These are phyloP conservation scores for Hippocampus barbouri DNA, from an alignment of 2,113 vertebrate genomes.

Conservation along the genomic window DNA sequence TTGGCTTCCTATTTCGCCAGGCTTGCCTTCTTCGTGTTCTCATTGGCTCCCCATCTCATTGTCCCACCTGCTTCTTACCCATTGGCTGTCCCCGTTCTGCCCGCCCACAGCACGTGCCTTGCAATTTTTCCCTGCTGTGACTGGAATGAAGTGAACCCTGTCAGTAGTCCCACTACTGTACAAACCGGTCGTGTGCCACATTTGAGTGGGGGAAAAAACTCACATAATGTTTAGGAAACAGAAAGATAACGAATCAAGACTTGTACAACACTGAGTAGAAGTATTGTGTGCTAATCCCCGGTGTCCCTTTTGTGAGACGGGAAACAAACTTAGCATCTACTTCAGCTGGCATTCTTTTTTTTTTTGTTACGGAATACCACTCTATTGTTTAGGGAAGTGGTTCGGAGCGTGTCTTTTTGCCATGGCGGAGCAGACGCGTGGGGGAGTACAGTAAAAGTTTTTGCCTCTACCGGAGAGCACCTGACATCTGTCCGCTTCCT, in stretches of 20 bases:
- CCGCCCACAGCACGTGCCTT: conserved; percentile 50
- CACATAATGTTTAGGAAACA: not conserved
- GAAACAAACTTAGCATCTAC: not conserved
- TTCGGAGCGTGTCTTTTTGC: not conserved
- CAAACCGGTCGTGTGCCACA: not conserved
- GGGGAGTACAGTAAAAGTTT: conserved; percentile 31
- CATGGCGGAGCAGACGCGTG: conserved; percentile 26
- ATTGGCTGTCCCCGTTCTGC: conserved; percentile 31
- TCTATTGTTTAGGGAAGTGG: not conserved
- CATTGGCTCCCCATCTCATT: conserved; percentile 29
- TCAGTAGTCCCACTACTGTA: conserved; percentile 29
- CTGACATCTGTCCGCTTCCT: not conserved
- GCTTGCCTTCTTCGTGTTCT: not conserved
- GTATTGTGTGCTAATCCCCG: not conserved
- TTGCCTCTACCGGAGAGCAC: conserved; percentile 17
- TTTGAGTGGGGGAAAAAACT: no score
- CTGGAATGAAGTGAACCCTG: conserved; percentile 24
- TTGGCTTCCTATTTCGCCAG: conserved; percentile 18
- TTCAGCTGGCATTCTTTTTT: not conserved
- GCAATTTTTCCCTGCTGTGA: conserved; percentile 41
- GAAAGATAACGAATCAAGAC: not conserved
- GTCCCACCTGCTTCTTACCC: conserved; percentile 1
- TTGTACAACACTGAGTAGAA: not conserved
- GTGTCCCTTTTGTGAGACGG: not conserved
- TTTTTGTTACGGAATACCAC: conserved; percentile 4